Evolutionary conservation across 2,888 invertebrate genomes (phyloP), one percentile per base, ranked within the genome.

Genomic region (Amblyjoppa fuscipennis): DNA sequence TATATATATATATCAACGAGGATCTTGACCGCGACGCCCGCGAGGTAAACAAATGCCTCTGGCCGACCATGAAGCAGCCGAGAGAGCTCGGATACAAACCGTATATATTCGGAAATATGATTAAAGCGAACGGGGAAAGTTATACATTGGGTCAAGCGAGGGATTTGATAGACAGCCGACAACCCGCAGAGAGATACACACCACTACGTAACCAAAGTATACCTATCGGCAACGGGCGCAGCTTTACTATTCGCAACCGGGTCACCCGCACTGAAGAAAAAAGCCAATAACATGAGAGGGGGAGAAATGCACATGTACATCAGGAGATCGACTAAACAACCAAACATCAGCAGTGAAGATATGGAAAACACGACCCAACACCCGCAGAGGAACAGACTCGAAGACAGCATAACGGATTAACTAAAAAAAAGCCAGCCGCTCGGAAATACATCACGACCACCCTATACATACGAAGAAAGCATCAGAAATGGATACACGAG

Each of bases 1-100:
- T 4, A 70, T 20, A 20, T 4, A 70, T 70, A 51, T 51, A 70
- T 16, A 1, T 70, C 0, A 70, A 70, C 69, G 69, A 70, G 49
- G 69, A 69, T 13, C 69, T 49, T 49, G 69, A 69, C 49, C 2
- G 11, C 2, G 69, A 41, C 41, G 28, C 49, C 5, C 51, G 69
- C 0, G 28, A 69, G 11, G 49, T 49, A 69, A 69, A 69, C 69
- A 69, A 49, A 28, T 51, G 25, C 11, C 69, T 56, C 6, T 56
- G 56, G 56, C 56, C 25, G 16, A 5, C n/a, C 3, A 25, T 25
- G 56, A 56, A 56, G 25, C 56, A 56, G 56, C 56, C 25, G 56
- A 56, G 25, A 20, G 25, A 25, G 20, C 20, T 7, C 6, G 56
- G 56, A 4, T 56, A 20, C 20, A 56, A 56, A 6, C 7, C 56